phyloP scores from a whole-genome alignment of 2,797 vertebrate species.

The Pseudomugil gertrudae region DNA sequence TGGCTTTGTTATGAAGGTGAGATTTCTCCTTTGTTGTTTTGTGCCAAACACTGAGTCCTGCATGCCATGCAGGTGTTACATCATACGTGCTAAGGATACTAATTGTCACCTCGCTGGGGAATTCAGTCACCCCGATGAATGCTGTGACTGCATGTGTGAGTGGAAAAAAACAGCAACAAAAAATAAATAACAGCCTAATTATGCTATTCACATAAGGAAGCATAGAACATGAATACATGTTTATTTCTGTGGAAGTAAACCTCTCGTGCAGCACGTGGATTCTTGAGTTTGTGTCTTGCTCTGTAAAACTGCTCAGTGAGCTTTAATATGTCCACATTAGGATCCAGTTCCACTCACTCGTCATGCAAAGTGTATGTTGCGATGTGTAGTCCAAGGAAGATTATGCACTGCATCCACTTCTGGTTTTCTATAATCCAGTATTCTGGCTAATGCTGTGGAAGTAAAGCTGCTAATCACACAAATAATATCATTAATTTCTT shows the following conservation, averaged over 20 bases:
- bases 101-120: constrained; percentile 60
- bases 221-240: constrained; percentile 22
- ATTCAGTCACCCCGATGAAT: constrained; percentile 45
- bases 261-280: not conserved
- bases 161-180: constrained; percentile 9
- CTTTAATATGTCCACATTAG: constrained; percentile 26
- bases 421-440: constrained; percentile 13
- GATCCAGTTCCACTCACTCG: constrained; percentile 31
- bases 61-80: constrained; percentile 55
- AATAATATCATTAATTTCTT: constrained; percentile 13
- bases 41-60: constrained; percentile 14
- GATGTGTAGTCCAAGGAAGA: constrained; percentile 16
- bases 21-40: constrained; percentile 21
- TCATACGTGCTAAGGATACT: constrained; percentile 53
- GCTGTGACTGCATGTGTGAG: constrained; percentile 40
- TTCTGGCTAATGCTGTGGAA: constrained; percentile 13
- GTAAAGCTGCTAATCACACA: constrained; percentile 17
- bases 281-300: constrained; percentile 21
- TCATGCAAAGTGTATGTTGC: constrained; percentile 43
- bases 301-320: constrained; percentile 23
- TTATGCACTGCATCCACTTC: constrained; percentile 3
- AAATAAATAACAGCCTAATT: constrained; percentile 35
- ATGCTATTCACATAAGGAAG: constrained; percentile 19
- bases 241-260: constrained; percentile 16
- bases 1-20: not conserved